A percentile compares a stretch with the other conserved stretches of the same genome.
Evolutionary conservation across 2,888 invertebrate species (phyloP).

Genomic region (Romanomermis culicivorax): DNA sequence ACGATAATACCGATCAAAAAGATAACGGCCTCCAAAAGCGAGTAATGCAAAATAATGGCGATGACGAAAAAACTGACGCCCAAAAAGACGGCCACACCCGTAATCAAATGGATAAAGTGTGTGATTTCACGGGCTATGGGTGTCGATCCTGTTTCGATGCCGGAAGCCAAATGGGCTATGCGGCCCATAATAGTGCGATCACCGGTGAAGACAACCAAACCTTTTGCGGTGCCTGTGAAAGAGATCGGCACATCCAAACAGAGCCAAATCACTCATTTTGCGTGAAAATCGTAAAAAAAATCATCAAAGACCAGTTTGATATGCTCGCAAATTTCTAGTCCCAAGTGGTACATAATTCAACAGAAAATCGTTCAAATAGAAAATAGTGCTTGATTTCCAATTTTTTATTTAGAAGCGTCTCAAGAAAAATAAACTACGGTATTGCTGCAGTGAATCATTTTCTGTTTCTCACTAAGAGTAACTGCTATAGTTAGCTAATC

Average conservation of each 20-base stretch:
- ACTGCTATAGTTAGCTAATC: no score
- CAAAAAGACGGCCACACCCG: constrained; percentile 14
- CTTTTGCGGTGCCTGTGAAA: constrained; percentile 47
- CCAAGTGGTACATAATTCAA: no score
- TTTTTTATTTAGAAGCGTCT: no score
- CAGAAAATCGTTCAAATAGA: no score
- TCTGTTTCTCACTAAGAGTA: no score
- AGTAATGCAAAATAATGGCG: constrained; percentile 79
- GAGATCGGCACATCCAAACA: neutral
- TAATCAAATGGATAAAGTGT: constrained; percentile 89
- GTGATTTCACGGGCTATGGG: constrained; percentile 97
- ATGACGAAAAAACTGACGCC: constrained; percentile 82
- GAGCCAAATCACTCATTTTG: no score
- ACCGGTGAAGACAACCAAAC: constrained; percentile 77
- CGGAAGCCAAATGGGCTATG: constrained; percentile 78
- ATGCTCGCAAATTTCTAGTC: no score
- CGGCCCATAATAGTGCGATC: constrained; percentile 90
- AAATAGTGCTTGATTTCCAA: no score
- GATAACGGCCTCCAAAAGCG: constrained; percentile 94
- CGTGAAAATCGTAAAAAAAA: neutral
- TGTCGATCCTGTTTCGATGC: constrained; percentile 81
- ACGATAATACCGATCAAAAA: constrained; percentile 98
- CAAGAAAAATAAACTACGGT: no score
- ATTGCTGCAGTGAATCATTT: no score
- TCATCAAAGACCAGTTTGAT: no score